Conservation (phyloP, 2,797 vertebrate genomes). For the Okamejei kenojei region DNA sequence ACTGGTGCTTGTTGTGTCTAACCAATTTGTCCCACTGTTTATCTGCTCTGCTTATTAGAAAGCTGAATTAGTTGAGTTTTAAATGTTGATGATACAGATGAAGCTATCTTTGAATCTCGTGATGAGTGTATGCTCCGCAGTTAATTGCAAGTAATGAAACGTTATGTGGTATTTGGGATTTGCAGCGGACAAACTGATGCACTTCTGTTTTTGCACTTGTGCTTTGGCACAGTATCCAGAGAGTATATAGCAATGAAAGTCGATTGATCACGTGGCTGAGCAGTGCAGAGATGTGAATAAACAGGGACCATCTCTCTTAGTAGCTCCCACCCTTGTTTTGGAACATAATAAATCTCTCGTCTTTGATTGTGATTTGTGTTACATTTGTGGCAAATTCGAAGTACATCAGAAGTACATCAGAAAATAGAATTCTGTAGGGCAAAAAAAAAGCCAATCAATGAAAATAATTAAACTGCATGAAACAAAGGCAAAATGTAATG, state of each 20-base stretch:
- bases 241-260: neutral
- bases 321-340: neutral
- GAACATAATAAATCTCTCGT: neutral
- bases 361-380: neutral
- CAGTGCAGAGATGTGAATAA: neutral
- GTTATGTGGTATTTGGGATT: neutral
- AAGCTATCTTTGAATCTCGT: neutral
- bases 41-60: neutral
- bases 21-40: neutral
- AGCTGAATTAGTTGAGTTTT: constrained; percentile 8
- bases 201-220: neutral
- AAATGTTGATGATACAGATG: neutral
- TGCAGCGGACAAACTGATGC: neutral
- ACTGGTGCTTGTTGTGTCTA: neutral
- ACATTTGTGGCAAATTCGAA: neutral
- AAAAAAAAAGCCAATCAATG: neutral
- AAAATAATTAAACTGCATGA: neutral
- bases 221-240: neutral
- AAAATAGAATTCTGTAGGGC: neutral
- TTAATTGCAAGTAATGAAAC: neutral
- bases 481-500: no score
- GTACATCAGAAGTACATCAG: neutral
- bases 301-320: neutral
- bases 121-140: neutral
- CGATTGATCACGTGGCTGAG: neutral